Conservation (phyloP, 2,888 invertebrate species). For the Hofmannophila pseudospretella region DNA sequence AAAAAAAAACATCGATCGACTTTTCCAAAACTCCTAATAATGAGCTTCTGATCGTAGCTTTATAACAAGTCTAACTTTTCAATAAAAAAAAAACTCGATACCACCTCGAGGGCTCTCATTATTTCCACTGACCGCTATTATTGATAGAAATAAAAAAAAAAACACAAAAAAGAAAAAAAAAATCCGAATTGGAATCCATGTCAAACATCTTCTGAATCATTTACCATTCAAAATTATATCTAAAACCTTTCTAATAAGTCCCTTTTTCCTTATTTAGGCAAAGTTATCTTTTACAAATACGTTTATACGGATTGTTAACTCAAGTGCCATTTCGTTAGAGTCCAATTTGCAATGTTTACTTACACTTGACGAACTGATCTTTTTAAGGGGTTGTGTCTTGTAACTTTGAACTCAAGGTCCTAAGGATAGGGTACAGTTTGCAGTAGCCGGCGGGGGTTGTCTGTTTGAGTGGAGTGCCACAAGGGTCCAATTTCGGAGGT, state of each 20-base stretch:
- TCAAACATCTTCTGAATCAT: neutral
- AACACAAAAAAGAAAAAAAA: too few species aligned
- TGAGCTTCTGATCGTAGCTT: neutral
- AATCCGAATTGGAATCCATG: neutral
- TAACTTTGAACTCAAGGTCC: neutral
- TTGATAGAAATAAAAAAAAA: neutral
- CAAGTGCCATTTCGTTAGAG: too few species aligned
- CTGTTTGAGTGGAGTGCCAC: slow-evolving; percentile 14
- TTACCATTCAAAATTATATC: neutral
- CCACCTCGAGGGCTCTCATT: slow-evolving; percentile 1
- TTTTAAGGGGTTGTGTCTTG: neutral
- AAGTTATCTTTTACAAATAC: too few species aligned
- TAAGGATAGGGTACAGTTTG: neutral
- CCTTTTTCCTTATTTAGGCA: too few species aligned
- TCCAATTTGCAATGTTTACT: too few species aligned
- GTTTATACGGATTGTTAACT: too few species aligned
- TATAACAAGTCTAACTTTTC: neutral
- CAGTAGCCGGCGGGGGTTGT: neutral
- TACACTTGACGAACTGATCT: neutral
- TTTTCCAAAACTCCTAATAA: slow-evolving; percentile 3
- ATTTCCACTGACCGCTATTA: slow-evolving; percentile 4
- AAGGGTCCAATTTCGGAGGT: slow-evolving; percentile 38
- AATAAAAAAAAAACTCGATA: neutral
- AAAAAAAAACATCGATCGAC: too few species aligned
- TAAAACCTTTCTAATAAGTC: too few species aligned